Conservation (phyloP, 2,888 invertebrate genomes). For the Melipona bicolor region DNA sequence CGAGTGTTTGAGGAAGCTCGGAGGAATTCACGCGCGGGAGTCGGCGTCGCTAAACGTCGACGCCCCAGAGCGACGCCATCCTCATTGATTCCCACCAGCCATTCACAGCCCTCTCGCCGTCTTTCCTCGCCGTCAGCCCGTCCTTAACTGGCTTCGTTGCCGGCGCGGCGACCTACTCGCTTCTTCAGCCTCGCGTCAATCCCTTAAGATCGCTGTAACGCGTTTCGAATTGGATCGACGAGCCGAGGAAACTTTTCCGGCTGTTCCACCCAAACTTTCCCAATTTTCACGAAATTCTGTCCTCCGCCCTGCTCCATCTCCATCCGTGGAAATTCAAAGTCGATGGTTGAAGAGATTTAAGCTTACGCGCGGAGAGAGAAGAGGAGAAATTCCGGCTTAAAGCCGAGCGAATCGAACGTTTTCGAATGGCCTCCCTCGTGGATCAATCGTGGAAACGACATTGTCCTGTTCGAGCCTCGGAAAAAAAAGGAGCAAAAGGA, state of each 20-base stretch:
- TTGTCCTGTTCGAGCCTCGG: background rate
- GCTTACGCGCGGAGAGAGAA: background rate
- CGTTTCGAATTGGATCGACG: constrained; percentile 13
- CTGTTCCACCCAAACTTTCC: background rate
- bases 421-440: background rate
- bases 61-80: constrained; percentile 78
- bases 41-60: constrained; percentile 71
- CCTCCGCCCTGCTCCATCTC: background rate
- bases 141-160: constrained; percentile 9
- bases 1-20: constrained; percentile 22
- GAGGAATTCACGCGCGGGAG: constrained; percentile 26
- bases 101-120: constrained; percentile 33
- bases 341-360: constrained; percentile 14
- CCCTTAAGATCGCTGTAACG: background rate
- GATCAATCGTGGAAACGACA: background rate
- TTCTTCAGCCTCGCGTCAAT: background rate
- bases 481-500: no score
- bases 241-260: background rate
- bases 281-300: constrained; percentile 41
- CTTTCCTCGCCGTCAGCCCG: background rate
- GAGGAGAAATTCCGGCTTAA: no score
- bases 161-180: background rate
- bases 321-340: background rate
- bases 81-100: constrained; percentile 76
- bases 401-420: background rate